Evolutionary conservation across 2,797 vertebrate genomes (phyloP), one percentile per base, ranked within the genome.

Genomic region (Parotocinclus haroldoi): DNA sequence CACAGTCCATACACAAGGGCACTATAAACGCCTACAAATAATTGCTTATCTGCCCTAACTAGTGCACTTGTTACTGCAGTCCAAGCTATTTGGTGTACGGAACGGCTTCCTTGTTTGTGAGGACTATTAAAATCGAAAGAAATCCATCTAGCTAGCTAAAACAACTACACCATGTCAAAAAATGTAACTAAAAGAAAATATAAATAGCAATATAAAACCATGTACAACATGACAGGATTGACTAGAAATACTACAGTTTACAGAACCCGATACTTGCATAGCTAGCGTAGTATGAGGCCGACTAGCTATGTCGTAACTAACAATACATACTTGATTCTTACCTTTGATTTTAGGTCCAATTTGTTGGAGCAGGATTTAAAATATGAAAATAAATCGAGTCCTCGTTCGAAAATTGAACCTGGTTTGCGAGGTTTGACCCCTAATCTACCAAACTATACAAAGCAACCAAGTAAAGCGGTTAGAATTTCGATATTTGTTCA

Each of bases 401-500:
- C 27, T 27, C 27, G 27, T 27, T 27, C 27, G 27, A 27, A 2
- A 27, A 27, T 27, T 27, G 27, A 27, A 27, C 27, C 27, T 27
- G 27, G 27, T 5, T 27, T 27, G 27, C 5, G 27, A 27, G 27
- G 27, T 27, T 9, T 42, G 40, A 42, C 40, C 40, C 40, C 40
- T 42, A 42, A 42, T 9, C 40, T 42, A 42, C 8, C 40, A 42
- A 27, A 27, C 40, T 9, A 42, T 11, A 42, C 40, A 42, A 42
- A 1, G 40, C 10, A 7, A 42, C 40, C 40, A 42, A 8, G 40
- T 42, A 9, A 42, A 42, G 7, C 10, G 40, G 10, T 11, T 42
- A 11, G 8, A 42, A 42, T 9, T 42, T 42, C 40, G 10, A 7
- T 27, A 42, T 42, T 81, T 57, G 75, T 79, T 75, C 72, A 27